Evolutionary conservation across 2,797 vertebrate species (phyloP).

Genomic region (Crax fasciolata): DNA sequence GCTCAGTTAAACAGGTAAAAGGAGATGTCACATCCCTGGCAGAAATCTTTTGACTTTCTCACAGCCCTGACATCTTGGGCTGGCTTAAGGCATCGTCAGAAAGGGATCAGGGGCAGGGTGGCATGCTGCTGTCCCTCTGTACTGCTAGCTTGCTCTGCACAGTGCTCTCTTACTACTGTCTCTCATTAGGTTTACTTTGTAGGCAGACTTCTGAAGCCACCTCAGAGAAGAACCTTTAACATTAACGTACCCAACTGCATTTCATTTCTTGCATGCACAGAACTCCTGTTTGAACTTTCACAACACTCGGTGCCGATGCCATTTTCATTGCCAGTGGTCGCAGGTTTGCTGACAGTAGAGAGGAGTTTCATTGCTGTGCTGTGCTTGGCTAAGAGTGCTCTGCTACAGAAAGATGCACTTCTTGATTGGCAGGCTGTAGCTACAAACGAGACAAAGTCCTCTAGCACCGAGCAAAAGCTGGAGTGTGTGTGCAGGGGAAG

Average conservation of each 20-base stretch:
- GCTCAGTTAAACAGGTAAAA: not conserved
- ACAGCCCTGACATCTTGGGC: not conserved
- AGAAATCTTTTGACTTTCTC: not conserved
- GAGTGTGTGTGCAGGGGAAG: not conserved
- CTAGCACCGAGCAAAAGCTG: not conserved
- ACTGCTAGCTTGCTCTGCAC: not conserved
- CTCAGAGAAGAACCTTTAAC: not conserved
- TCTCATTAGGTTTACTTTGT: not conserved
- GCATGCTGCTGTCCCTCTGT: not conserved
- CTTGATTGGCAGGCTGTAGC: not conserved
- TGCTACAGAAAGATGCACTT: not conserved
- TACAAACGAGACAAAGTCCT: not conserved
- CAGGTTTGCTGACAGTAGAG: fast-evolving
- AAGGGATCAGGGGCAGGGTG: not conserved
- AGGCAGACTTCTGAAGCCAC: not conserved
- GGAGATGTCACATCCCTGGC: not conserved
- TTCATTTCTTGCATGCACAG: not conserved
- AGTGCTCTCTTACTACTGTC: not conserved
- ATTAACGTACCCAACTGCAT: not conserved
- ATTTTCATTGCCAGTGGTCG: not conserved
- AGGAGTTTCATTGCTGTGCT: not conserved
- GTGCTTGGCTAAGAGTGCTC: not conserved
- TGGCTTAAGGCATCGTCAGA: not conserved
- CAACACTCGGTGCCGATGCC: not conserved
- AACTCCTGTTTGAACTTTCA: not conserved